Base-by-base conservation (phyloP, 1,140 invertebrate species). In the Cecropterus lyciades region DNA sequence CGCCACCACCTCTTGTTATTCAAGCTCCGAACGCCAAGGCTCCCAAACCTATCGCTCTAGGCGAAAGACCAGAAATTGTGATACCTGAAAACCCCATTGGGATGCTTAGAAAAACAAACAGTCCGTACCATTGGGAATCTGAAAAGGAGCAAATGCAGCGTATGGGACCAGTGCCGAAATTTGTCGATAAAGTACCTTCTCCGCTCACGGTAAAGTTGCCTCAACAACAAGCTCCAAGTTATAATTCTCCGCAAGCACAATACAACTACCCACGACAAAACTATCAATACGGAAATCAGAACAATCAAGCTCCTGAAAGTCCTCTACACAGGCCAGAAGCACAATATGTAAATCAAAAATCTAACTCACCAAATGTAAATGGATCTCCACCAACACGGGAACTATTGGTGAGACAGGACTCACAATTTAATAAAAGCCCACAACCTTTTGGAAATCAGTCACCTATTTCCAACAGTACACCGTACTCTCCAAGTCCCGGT, bases 61-160 rank as follows among this genome's bases (percentile, higher is more conserved):
- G 89, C 59, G 93, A 89, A 82, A 87, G 95, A 53, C 95, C 95
- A 16, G 95, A 95, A 85, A 95, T 95, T 72, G 95, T 95, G 9
- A 95, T 95, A 30, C 95, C 95, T 7, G 88, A 95, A 49, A 95
- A 95, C 82, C 95, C 95, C 2, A 95, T 95, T 80, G 93, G 92
- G 53, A 93, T 93, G 92, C 69, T 93, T 42, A 79, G 92, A 56
- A 93, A 93, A 87, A 93, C 92, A 6, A 90, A 92, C 52, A 93
- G 92, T 65, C 92, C 92, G 6, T 93, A 93, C 48, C 92, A 93
- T 49, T 93, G 92, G 91, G 91, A 93, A 74, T 75, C 82, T 8
- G 92, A 93, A 66, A 82, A 91, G 49, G 87, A 85, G 5, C 85
- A 92, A n/a, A 55, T 80, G 15, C 75, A 87, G 37, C 77, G 77